Evolutionary conservation across 2,797 vertebrate genomes (phyloP).

Genomic region (Gymnothorax javanicus): DNA sequence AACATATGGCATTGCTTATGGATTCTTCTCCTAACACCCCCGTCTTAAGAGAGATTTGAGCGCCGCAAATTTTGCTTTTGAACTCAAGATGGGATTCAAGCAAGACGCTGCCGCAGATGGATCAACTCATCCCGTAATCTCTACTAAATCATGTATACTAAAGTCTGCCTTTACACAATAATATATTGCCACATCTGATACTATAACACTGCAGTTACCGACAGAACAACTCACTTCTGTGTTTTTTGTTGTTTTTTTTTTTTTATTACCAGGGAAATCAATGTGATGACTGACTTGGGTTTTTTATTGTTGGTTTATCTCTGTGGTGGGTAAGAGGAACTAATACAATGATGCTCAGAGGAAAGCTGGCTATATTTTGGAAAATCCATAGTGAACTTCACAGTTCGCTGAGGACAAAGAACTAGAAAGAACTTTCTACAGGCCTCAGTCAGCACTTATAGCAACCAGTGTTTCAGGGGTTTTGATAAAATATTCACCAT

Average conservation of each 20-base stretch:
- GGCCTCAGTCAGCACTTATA: not conserved
- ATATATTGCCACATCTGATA: slow-evolving; percentile 12
- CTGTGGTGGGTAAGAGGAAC: not conserved
- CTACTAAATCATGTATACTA: not conserved
- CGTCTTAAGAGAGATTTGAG: slow-evolving; percentile 55
- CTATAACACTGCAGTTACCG: slow-evolving; percentile 7
- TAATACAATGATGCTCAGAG: not conserved
- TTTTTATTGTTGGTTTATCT: not conserved
- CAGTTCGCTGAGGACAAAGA: not conserved
- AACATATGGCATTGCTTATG: slow-evolving; percentile 79
- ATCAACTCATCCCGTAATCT: slow-evolving; percentile 3
- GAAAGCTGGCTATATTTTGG: not conserved
- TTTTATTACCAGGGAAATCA: not conserved
- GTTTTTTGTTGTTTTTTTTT: not conserved
- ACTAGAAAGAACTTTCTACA: not conserved
- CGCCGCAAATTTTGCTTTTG: slow-evolving; percentile 59
- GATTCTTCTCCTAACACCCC: slow-evolving; percentile 55
- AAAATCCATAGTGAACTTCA: not conserved
- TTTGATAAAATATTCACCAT: not conserved
- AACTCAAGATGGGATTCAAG: slow-evolving; percentile 46
- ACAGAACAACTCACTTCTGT: not conserved
- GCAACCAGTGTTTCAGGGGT: not conserved
- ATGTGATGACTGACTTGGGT: slow-evolving; percentile 4
- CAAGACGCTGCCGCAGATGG: not conserved
- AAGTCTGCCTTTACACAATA: not conserved